Evolutionary conservation across 2,888 invertebrate genomes (phyloP), one percentile per base, ranked within the genome.

Genomic region (Amphipoea oculea): DNA sequence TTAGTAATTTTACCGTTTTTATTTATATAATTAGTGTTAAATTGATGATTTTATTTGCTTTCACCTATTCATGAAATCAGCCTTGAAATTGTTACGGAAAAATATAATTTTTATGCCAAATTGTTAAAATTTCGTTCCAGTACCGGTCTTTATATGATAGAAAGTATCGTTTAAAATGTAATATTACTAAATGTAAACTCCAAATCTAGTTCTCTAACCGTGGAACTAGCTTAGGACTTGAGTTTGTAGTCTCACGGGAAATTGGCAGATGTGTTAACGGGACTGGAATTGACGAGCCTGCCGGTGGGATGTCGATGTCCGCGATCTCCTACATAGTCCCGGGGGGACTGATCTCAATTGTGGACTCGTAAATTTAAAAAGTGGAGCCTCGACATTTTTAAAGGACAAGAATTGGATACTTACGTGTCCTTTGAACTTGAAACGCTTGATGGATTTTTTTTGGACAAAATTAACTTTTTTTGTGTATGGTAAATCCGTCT

Each of bases 51-150:
- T 63, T 45, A 68, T 80, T 76, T 80, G 75, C 80, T 82, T 82
- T 85, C 88, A 65, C 78, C 17, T 72, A 45, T 81, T 81, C 48
- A 42, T 73, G 73, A 42, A 80, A 86, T 82, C 45, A 69, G 76
- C 71, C 75, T 85, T 81, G 72, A 76, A 80, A 79, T 78, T 72
- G 73, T 73, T 67, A 79, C 69, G 79, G 67, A 54, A 63, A 29
- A 72, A 51, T 63, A 71, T 67, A 75, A 60, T 73, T 75, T 48
- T 63, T n/a, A 73, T 71, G 77, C 29, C 51, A 65, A 66, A 74
- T 62, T 65, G 73, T 80, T 67, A 51, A 45, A 48, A 76, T 83
- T 78, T 86, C 57, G 78, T 77, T 84, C 60, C 65, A 83, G 78
- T 62, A 45, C 17, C 65, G 81, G 71, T 73, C 77, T 78, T 79